Evolutionary conservation across 1,140 invertebrate genomes (phyloP), one percentile per base, ranked within the genome.

Genomic region (Lordiphosa clarofinis): DNA sequence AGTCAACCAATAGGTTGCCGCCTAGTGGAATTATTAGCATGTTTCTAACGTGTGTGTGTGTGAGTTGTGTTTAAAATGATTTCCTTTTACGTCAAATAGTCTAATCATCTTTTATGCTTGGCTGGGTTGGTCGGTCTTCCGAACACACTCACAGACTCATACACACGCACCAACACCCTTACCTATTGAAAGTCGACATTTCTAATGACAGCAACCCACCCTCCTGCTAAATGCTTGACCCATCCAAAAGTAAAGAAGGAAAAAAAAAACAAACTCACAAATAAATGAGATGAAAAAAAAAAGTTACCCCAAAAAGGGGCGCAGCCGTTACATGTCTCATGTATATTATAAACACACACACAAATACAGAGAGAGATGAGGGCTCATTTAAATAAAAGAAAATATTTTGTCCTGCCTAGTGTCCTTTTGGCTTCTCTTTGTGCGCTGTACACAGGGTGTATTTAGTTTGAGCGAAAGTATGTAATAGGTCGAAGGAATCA

Each of bases 371-470:
- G 52, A 66, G 49, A 66, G 64, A 70, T 46, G 44, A 65, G 74
- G 28, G 67, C 61, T 84, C 78, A 84, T 84, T 84, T 84, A 84
- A 84, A 84, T 84, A 84, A 84, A 84, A 73, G 69, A 78, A 86
- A 70, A 84, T 73, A 82, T 73, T 72, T 73, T 63, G 64, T 75
- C 68, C 73, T 73, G 56, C 56, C 76, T 47, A 50, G 49, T 68
- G 58, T 68, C 59, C 55, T 64, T 56, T 62, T 61, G 50, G 57
- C 54, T 36, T 33, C 33, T 44, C 61, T 28, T 19, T 19, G 3
- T 19, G 3, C 19, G 2, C 19, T 19, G 19, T 19, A 19, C 19
- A 19, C 0, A 19, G 3, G 3, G 19, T 19, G 3, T 19, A 4
- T 19, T 19, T 3, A 19, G 19, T 19, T 19, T 19, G 19, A 3